Percentiles rank a stretch among this genome's conserved stretches.
These are phyloP conservation scores for Helicoverpa armigera DNA, from an alignment of 1,140 invertebrate genomes.

Conservation along the genomic window DNA sequence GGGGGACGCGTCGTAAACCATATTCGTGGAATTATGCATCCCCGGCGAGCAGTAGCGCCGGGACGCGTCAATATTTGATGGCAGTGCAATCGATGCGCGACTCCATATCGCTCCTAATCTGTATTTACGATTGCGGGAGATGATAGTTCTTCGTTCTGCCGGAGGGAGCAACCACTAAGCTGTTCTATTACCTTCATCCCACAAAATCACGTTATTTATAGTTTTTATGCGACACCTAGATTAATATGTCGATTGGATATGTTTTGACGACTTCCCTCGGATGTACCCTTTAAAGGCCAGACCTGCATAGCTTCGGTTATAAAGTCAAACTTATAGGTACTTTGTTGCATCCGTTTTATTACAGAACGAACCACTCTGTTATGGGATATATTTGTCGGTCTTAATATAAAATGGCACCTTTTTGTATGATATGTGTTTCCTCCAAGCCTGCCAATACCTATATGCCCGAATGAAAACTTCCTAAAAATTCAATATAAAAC, in stretches of 20 bases:
- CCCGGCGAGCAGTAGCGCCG: slow-evolving; percentile 64
- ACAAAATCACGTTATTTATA: slow-evolving; percentile 30
- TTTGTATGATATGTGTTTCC: too few relatives aligned
- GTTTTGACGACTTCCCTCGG: slow-evolving; percentile 14
- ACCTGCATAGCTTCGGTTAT: neutral
- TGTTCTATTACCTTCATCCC: slow-evolving; percentile 18
- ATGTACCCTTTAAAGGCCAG: slow-evolving; percentile 9
- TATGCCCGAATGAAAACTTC: too few relatives aligned
- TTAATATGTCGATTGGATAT: slow-evolving; percentile 18
- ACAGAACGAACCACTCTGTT: neutral
- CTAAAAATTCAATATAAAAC: too few relatives aligned
- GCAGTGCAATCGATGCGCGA: slow-evolving; percentile 68
- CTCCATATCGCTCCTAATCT: slow-evolving; percentile 60
- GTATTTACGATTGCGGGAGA: slow-evolving; percentile 63
- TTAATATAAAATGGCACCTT: too few relatives aligned
- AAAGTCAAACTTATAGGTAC: slow-evolving; percentile 5
- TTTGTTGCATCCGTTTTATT: slow-evolving; percentile 8
- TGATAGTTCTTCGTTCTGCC: slow-evolving; percentile 47
- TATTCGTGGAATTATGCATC: slow-evolving; percentile 71
- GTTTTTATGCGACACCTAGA: slow-evolving; percentile 30
- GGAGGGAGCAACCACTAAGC: slow-evolving; percentile 12
- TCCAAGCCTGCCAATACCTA: too few relatives aligned
- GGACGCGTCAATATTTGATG: slow-evolving; percentile 77
- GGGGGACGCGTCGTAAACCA: slow-evolving; percentile 71
- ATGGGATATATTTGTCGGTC: too few relatives aligned